Evolutionary conservation across 2,888 invertebrate species (phyloP), one percentile per base, ranked within the genome.

Genomic region (Andrena flavipes): DNA sequence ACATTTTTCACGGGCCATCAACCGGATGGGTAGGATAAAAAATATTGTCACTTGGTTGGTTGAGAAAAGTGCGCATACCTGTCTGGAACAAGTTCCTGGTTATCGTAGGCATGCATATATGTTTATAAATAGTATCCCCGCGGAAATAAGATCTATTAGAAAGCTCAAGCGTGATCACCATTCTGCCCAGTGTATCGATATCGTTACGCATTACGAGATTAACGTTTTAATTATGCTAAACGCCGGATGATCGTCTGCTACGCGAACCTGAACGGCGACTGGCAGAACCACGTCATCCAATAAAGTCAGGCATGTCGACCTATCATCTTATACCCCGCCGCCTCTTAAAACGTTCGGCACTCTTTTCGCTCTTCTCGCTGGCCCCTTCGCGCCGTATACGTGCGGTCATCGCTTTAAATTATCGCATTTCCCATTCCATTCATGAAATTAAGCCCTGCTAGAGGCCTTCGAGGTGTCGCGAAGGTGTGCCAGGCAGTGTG

Each of bases 161-260:
- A 49, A 29, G 13, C 26, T 33, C 62, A 70, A 76, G 35, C 35
- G 35, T 42, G 51, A 69, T 60, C 60, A 33, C 54, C 51, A 51
- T 5, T 42, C 10, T 16, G 20, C 16, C 7, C 5, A 16, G 42
- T 23, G 63, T 30, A 70, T 16, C 23, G 16, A 69, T 76, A 75
- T 85, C 65, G 76, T 75, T 59, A 60, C 30, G n/a, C 35, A 48
- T 63, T 71, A 72, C 42, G 48, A 71, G 73, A 60, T 75, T 76
- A 78, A 86, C 75, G 68, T 86, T 83, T 86, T 86, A 86, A 86
- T 86, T 84, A 78, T 73, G 68, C 60, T 81, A 81, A 76, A 77
- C 76, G 62, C 73, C 60, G 77, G 49, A 76, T 67, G 73, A 64
- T 64, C 60, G 51, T 62, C 62, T 54, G 54, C 23, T 23, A 29